Percentiles rank a stretch among this genome's conserved stretches.
phyloP scores from a whole-genome alignment of 2,888 invertebrate species.

The Chouioia cunea region DNA sequence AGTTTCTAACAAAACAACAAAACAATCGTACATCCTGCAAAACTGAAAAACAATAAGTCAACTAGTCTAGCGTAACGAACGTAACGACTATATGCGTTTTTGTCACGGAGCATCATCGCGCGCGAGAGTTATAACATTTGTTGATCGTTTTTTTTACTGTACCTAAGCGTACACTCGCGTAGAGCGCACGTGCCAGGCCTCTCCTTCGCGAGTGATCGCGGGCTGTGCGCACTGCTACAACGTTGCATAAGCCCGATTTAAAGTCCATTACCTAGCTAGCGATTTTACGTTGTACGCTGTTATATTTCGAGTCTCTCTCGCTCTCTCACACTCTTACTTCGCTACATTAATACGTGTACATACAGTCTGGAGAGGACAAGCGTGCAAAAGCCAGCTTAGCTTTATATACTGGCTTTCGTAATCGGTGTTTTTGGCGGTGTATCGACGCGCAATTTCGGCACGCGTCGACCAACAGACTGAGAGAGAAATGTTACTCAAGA shows the following conservation, averaged over 20 bases:
- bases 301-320: no score
- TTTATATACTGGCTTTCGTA: conserved; percentile 18
- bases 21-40: no score
- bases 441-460: conserved; percentile 26
- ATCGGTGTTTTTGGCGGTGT: conserved; percentile 11
- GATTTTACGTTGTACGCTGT: conserved; percentile 21
- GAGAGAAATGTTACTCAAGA: conserved; percentile 17
- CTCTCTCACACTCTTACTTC: no score
- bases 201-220: not conserved
- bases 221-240: no score
- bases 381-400: conserved; percentile 38
- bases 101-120: no score
- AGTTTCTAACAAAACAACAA: no score
- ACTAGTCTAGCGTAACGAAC: no score
- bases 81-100: no score
- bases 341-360: not conserved
- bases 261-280: conserved; percentile 40
- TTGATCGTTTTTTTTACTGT: not conserved
- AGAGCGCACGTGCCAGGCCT: no score
- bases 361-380: conserved; percentile 11
- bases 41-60: no score
- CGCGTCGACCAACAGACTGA: not conserved
- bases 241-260: conserved; percentile 45
- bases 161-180: not conserved
- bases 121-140: not conserved